A percentile compares a stretch with the other conserved stretches of the same genome.
These are phyloP conservation scores for Drosophila longiperda DNA, from an alignment of 2,888 invertebrate genomes.

Conservation along the genomic window DNA sequence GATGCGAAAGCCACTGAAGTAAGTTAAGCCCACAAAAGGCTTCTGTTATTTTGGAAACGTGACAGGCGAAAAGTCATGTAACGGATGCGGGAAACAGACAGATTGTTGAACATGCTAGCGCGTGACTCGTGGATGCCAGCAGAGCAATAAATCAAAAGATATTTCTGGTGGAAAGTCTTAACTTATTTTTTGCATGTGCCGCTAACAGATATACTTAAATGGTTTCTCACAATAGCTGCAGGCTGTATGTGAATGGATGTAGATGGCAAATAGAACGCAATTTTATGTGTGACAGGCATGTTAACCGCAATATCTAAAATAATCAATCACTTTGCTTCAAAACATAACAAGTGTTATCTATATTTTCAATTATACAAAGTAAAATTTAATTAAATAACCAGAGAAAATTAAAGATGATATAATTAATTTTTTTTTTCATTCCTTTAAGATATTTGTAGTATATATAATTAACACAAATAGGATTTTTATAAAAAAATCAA, in stretches of 20 bases:
- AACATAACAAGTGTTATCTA: background rate
- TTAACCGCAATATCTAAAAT: background rate
- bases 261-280: constrained; percentile 11
- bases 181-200: constrained; percentile 31
- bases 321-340: constrained; percentile 15
- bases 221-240: background rate
- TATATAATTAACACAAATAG: background rate
- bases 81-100: constrained; percentile 1
- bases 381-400: background rate
- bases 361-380: no score
- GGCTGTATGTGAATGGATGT: background rate
- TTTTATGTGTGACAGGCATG: constrained; percentile 41
- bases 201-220: constrained; percentile 24
- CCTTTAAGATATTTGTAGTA: background rate
- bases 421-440: background rate
- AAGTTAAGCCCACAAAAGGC: constrained; percentile 56
- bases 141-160: constrained; percentile 72
- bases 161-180: constrained; percentile 41
- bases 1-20: constrained; percentile 41
- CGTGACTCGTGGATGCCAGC: constrained; percentile 49
- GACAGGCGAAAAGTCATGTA: constrained; percentile 46
- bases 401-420: background rate
- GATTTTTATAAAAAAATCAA: background rate
- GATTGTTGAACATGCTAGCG: constrained; percentile 33
- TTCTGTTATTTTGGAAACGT: constrained; percentile 55